Conservation (phyloP, 2,797 vertebrate species). For the Selene dorsalis region DNA sequence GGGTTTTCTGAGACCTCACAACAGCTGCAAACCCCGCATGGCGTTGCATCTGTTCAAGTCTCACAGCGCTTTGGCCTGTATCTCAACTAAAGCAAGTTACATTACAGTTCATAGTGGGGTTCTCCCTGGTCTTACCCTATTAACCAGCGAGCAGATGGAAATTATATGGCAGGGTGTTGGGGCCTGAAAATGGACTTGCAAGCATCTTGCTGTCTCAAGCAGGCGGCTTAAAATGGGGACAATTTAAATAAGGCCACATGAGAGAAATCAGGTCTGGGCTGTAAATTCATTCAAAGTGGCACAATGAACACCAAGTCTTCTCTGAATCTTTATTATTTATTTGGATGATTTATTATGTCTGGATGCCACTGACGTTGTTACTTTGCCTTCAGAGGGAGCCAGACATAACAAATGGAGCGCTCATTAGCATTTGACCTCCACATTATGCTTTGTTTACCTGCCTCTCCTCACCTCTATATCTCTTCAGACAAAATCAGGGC, state of each 20-base stretch:
- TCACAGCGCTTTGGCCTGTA: conserved; percentile 46
- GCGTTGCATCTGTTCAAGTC: conserved; percentile 74
- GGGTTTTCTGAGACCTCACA: conserved; percentile 63
- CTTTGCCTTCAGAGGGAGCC: conserved; percentile 74
- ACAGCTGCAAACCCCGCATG: conserved; percentile 79
- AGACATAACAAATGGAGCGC: conserved; percentile 74
- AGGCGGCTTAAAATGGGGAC: conserved; percentile 60
- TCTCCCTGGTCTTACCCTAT: conserved; percentile 70
- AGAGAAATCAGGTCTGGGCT: conserved; percentile 63
- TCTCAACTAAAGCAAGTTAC: conserved; percentile 56
- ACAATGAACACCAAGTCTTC: conserved; percentile 54
- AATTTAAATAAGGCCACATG: conserved; percentile 65
- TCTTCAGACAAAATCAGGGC: conserved; percentile 77
- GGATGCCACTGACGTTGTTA: conserved; percentile 57
- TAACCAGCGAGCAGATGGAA: conserved; percentile 74
- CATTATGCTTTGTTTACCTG: conserved; percentile 83
- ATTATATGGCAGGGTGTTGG: conserved; percentile 53
- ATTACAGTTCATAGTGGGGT: conserved; percentile 56
- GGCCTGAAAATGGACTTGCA: conserved; percentile 56
- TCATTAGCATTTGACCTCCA: conserved; percentile 85
- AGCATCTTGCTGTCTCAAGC: conserved; percentile 49
- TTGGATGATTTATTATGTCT: conserved; percentile 80
- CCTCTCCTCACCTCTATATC: conserved; percentile 74
- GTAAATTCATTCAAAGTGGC: conserved; percentile 59
- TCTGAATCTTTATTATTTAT: conserved; percentile 69